Evolutionary conservation across 2,797 vertebrate species (phyloP), one percentile per base, ranked within the genome.

Genomic region (Passerculus sandwichensis): DNA sequence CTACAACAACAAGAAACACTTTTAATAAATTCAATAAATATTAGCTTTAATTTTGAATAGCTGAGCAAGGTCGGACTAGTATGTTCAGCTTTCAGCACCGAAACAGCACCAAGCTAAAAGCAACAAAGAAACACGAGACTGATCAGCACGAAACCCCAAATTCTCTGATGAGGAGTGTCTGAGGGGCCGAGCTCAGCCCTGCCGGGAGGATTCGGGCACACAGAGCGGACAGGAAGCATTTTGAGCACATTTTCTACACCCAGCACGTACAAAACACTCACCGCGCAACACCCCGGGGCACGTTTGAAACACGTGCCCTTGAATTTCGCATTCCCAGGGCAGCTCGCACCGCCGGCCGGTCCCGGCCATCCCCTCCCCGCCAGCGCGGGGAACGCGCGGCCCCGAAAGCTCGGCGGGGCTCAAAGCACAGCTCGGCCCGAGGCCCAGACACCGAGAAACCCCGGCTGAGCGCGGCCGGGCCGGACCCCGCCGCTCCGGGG

Each of bases 241-340:
- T 50, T 10, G 0, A 42, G 27, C 16, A 2, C 14, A 0, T 65
- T 69, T 75, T 9, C 54, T 6, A 29, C 2, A 1, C 0, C 32
- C 51, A 34, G 9, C n/a, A 8, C 38, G 0, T 0, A 10, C 16
- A 42, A 11, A 56, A 1, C 13, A 2, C 8, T 17, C 14, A 5
- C 2, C 6, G 10, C 56, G 1, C 72, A 22, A 9, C 59, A 47
- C 15, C 2, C 15, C 1, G 0, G 0, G 1, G 0, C 50, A 5
- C 21, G 14, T 65, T 25, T 29, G 15, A 62, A 66, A 47, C 18
- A 1, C 16, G 4, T 20, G 17, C 51, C 48, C 5, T 4, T 1
- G 13, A 38, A 32, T 15, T 29, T 7, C 36, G 29, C 71, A 23
- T 3, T 10, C 16, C 15, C 64, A 5, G 14, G 3, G 4, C 12